Base-by-base conservation (phyloP, 2,888 invertebrate species). In the Callinectes sapidus region DNA sequence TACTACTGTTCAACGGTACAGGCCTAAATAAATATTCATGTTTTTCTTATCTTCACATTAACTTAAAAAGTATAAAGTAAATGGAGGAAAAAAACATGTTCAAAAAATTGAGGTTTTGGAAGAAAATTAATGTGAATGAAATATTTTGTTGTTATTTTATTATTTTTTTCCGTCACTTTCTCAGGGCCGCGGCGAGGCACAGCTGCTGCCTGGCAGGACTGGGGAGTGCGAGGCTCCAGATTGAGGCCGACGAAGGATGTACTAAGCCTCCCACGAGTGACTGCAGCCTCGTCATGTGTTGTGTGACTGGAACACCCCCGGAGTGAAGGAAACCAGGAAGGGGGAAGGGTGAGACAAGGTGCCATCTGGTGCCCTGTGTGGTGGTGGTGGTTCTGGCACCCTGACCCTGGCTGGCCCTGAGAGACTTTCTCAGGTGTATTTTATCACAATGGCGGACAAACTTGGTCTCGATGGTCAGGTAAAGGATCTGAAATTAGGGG, bases 401-500 rank as follows among this genome's bases (percentile, higher is more conserved):
- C 6, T 23, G 61, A 61, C 61, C 71, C 71, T 71, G 71, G 71
- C 71, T 71, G 71, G 71, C 71, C 23, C 71, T 28, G 28, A 71
- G 66, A 32, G 35, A 35, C 81, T 81, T 35, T 81, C 81, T 81
- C 81, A 35, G 81, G 81, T 16, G 81, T 81, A 32, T 81, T 35
- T 35, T 10, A 35, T n/a, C 32, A 92, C 35, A 28, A 93, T 93
- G 93, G 93, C 93, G 8, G 90, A 93, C 28, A 93, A 54, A 39
- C 66, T 94, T 23, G 92, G 91, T 5, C 18, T 94, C 1, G 90
- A 91, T 35, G 90, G 92, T 6, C 16, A 94, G 48, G 94, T 86
- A 86, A 92, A 92, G 71, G 93, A 93, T 5, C 71, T 93, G 61
- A 90, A 85, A 48, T 55, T 93, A 5, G 93, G 93, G n/a, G 91